Evolutionary conservation across 2,797 vertebrate species (phyloP).

Genomic region (Fundulus diaphanus): DNA sequence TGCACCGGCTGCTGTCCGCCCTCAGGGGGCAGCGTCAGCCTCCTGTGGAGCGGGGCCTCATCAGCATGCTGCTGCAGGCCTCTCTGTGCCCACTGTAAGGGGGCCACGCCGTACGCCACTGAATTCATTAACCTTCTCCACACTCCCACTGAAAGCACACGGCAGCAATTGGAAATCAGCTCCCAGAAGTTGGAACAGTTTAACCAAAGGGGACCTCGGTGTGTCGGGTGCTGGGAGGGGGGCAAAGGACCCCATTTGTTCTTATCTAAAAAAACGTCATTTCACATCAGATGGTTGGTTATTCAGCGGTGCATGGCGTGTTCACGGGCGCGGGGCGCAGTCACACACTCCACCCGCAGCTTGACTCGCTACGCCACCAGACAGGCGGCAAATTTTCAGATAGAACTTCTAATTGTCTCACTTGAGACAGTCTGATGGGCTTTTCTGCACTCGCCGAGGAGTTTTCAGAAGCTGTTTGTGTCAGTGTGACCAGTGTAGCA

Average conservation of each 20-base stretch:
- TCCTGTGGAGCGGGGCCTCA: conserved; percentile 37
- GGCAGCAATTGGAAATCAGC: conserved; percentile 66
- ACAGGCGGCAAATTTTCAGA: conserved; percentile 77
- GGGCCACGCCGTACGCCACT: conserved; percentile 64
- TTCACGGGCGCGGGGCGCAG: conserved; percentile 48
- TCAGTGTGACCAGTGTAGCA: conserved; percentile 62
- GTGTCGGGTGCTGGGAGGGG: not conserved
- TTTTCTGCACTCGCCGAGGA: conserved; percentile 59
- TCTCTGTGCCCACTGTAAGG: conserved; percentile 68
- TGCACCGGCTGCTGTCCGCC: conserved; percentile 55
- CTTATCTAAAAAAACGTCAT: conserved; percentile 80
- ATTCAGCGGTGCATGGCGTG: conserved; percentile 75
- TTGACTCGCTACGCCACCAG: conserved; percentile 58
- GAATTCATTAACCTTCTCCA: conserved; percentile 85
- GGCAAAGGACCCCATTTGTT: conserved; percentile 72
- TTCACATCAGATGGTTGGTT: conserved; percentile 81
- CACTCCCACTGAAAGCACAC: conserved; percentile 67
- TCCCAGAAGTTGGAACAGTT: conserved; percentile 66
- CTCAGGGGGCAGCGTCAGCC: conserved; percentile 77
- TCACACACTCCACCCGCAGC: conserved; percentile 27
- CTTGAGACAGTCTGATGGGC: conserved; percentile 59
- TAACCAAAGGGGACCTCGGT: conserved; percentile 40
- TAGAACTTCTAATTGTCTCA: conserved; percentile 71
- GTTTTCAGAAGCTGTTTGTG: conserved; percentile 72
- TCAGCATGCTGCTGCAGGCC: conserved; percentile 67